These are phyloP conservation scores for Thalassophryne amazonica DNA, from an alignment of 2,797 vertebrate genomes.

Conservation along the genomic window DNA sequence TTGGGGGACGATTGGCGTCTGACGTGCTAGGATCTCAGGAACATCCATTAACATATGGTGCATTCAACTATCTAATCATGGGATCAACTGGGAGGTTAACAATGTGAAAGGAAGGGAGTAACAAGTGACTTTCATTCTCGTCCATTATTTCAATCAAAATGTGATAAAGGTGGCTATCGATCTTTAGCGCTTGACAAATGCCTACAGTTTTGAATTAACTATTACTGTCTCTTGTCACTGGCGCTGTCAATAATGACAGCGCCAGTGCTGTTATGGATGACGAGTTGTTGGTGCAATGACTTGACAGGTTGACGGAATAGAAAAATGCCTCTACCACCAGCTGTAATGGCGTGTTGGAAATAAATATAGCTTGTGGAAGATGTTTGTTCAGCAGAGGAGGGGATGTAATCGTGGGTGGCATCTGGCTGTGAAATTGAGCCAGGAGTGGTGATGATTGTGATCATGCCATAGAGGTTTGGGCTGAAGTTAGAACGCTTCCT, in stretches of 20 bases:
- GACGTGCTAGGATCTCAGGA: conserved; percentile 49
- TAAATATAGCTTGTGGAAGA: conserved; percentile 28
- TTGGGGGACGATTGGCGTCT: conserved; percentile 32
- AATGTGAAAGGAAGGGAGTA: conserved; percentile 8
- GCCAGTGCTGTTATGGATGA: conserved; percentile 19
- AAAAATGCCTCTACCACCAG: not conserved
- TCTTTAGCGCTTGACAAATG: conserved; percentile 38
- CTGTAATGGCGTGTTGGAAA: not conserved
- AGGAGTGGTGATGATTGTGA: conserved; percentile 11
- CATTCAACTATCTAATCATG: conserved; percentile 44
- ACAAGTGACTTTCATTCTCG: conserved; percentile 15
- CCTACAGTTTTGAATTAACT: conserved; percentile 38
- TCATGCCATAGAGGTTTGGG: not conserved
- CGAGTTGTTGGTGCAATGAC: conserved; percentile 2
- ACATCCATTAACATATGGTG: conserved; percentile 50
- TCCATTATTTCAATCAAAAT: conserved; percentile 22
- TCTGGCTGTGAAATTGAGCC: conserved; percentile 54
- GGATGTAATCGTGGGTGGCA: conserved; percentile 28
- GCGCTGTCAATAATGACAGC: conserved; percentile 19
- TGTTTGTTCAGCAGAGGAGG: conserved; percentile 32
- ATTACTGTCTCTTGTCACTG: conserved; percentile 34
- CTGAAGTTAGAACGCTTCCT: not conserved
- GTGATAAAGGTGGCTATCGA: conserved; percentile 25
- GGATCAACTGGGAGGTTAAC: conserved; percentile 49
- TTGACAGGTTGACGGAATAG: conserved; percentile 25